phyloP scores from a whole-genome alignment of 1,140 invertebrate species.

The Muscidifurax raptorellus region DNA sequence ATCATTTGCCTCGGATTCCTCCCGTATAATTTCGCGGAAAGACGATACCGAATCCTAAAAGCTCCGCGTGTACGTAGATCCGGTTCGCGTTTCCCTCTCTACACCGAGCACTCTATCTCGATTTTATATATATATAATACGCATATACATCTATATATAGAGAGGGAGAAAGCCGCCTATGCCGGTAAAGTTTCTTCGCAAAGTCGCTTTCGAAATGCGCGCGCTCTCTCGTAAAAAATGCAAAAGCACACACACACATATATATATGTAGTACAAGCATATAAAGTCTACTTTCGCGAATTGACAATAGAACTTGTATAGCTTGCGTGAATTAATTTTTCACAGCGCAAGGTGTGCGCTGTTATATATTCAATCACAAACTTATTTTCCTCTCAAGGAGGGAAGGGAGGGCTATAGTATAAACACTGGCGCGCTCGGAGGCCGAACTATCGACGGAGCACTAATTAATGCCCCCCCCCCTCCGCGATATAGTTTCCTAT shows the following conservation, averaged over 20 bases:
- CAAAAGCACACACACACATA: not conserved
- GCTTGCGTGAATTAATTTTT: too few relatives aligned
- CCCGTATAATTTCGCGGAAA: conserved; percentile 2
- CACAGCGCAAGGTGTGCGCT: too few relatives aligned
- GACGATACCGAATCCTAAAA: conserved; percentile 41
- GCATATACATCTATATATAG: not conserved
- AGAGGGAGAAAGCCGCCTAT: not conserved
- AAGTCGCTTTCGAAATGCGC: not conserved
- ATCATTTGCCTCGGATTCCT: not conserved
- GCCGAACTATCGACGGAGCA: too few relatives aligned
- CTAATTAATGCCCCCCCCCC: too few relatives aligned
- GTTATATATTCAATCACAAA: too few relatives aligned
- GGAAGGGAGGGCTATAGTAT: too few relatives aligned
- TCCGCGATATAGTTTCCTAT: too few relatives aligned
- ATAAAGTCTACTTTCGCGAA: too few relatives aligned
- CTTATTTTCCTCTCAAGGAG: too few relatives aligned
- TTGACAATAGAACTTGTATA: too few relatives aligned
- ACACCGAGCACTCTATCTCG: not conserved
- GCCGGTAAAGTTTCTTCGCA: not conserved
- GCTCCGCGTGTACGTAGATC: conserved; percentile 10
- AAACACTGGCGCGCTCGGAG: too few relatives aligned
- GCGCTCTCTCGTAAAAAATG: not conserved
- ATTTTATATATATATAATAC: not conserved
- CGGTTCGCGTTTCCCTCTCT: conserved; percentile 17
- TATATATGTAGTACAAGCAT: too few relatives aligned